Percentiles rank a stretch among this genome's conserved stretches.
Evolutionary conservation across 2,888 invertebrate species (phyloP).

Genomic region (Ischnura elegans): DNA sequence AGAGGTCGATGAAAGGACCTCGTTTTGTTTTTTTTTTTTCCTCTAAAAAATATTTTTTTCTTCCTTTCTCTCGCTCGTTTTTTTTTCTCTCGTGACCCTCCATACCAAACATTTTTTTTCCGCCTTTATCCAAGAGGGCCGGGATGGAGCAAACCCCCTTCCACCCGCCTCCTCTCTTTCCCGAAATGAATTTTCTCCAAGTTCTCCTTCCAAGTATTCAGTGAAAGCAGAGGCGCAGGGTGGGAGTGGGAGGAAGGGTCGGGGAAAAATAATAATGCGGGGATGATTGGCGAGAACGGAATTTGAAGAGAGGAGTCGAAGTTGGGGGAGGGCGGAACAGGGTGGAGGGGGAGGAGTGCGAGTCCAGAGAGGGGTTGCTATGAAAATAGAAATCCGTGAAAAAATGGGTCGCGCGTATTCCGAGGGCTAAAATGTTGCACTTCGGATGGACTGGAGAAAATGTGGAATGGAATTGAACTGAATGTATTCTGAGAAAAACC

Average conservation of each 20-base stretch:
- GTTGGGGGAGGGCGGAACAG: neutral
- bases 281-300: neutral
- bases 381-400: neutral
- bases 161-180: neutral
- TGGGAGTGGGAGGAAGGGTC: neutral
- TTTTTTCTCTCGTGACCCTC: neutral
- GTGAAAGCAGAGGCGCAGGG: neutral
- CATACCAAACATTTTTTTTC: neutral
- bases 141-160: slow-evolving; percentile 41
- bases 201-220: slow-evolving; percentile 49
- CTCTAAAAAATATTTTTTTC: neutral
- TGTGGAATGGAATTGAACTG: too few relatives aligned
- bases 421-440: neutral
- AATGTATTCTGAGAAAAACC: neutral
- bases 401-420: neutral
- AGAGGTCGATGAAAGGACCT: slow-evolving; percentile 49
- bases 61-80: neutral
- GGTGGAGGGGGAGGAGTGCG: neutral
- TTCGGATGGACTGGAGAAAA: neutral
- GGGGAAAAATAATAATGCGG: neutral
- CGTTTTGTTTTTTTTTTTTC: neutral
- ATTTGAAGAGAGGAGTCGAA: neutral
- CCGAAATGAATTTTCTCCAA: slow-evolving; percentile 51
- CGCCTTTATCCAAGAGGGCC: slow-evolving; percentile 15
- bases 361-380: neutral